These are phyloP conservation scores for Polypedilum pembai DNA, from an alignment of 1,140 invertebrate species.

Conservation along the genomic window DNA sequence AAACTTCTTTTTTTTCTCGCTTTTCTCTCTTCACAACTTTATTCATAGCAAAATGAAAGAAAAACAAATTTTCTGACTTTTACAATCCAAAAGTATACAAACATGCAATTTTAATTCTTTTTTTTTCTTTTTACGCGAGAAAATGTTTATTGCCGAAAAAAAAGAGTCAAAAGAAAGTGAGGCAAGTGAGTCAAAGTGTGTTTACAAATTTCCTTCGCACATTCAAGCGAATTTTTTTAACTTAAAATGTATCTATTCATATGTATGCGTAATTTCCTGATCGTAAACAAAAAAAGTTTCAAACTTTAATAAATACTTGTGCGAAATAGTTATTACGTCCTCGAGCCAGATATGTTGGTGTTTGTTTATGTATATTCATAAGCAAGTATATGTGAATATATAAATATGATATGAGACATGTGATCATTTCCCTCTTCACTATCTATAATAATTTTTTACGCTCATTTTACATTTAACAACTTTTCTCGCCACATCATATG, in stretches of 20 bases:
- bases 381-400: no score
- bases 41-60: no score
- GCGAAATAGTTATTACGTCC: slow-evolving; percentile 11
- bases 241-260: neutral
- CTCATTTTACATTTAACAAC: slow-evolving; percentile 4
- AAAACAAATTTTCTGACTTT: no score
- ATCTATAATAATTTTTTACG: slow-evolving; percentile 4
- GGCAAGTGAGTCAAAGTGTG: neutral
- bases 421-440: slow-evolving; percentile 3
- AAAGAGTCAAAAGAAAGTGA: neutral
- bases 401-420: neutral
- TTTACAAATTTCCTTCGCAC: neutral
- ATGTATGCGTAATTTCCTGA: slow-evolving; percentile 5
- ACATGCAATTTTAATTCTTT: neutral
- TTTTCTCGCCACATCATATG: slow-evolving; percentile 16
- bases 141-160: neutral
- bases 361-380: neutral
- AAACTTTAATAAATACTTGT: neutral
- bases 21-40: no score
- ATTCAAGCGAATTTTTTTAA: neutral
- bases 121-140: no score
- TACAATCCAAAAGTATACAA: neutral
- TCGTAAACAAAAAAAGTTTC: neutral
- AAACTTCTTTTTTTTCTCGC: no score
- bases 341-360: neutral